Evolutionary conservation across 2,113 vertebrate species (phyloP), one percentile per base, ranked within the genome.

Genomic region (Channa maculata): DNA sequence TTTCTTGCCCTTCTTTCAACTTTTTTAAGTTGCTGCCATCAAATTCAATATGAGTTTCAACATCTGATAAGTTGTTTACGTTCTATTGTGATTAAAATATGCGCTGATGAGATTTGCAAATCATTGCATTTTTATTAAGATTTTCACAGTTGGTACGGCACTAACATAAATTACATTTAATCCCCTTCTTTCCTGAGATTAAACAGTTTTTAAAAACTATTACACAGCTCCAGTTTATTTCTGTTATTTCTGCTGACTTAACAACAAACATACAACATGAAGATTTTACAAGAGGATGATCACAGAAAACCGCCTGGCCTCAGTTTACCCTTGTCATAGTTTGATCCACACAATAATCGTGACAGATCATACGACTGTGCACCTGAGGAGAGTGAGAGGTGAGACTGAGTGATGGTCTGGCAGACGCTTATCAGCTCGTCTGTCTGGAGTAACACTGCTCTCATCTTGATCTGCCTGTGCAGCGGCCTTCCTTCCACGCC

Each of bases 371-470:
- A 33, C 34, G 83, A 74, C 63, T 39, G 73, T 61, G 49, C 14
- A 41, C 52, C 44, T 69, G 65, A 63, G 61, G 44, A 58, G 65
- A 57, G 57, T 24, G 48, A 34, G 70, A 62, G 70, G 38, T n/a
- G 73, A 75, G 61, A 67, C 70, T 55, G 87, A 83, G 78, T 80
- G 87, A 86, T 62, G 60, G 71, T 84, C 81, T 85, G 70, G 70
- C 60, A 36, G 80, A 74, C 71, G 77, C 85, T 91, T 92, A 90
- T 92, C 91, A 85, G 85, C 77, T 86, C 83, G 92, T 91, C 88
- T 86, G 89, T 91, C 85, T 86, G 83, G 81, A 89, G 84, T 61
- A 88, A 81, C 83, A 66, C 84, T 43, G 57, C 67, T 82, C 65
- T 88, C 75, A 58, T 92, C 84, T 84, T 65, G 72, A 89, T 83